Percentiles rank a stretch among this genome's conserved stretches.
Evolutionary conservation across 2,888 invertebrate genomes (phyloP).

Genomic region (Agrotis ipsilon): DNA sequence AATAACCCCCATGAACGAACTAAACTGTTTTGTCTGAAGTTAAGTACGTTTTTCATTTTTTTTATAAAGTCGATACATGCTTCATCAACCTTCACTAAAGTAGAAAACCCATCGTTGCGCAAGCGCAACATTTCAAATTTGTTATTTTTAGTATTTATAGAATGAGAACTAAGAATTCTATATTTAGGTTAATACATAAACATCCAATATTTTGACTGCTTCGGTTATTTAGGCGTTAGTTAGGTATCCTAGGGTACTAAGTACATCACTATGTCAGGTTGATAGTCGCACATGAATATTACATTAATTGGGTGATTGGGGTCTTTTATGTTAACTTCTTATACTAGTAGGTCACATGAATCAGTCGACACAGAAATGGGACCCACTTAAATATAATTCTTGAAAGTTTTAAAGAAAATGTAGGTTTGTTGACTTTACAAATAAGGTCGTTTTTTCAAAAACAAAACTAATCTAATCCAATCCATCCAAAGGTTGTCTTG

Average conservation of each 20-base stretch:
- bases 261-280: constrained; percentile 58
- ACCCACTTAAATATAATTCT: constrained; percentile 1
- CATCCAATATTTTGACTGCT: neutral
- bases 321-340: constrained; percentile 26
- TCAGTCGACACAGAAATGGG: neutral
- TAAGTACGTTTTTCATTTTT: too few relatives aligned
- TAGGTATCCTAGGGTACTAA: constrained; percentile 4
- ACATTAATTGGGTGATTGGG: constrained; percentile 45
- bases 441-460: too few relatives aligned
- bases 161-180: too few relatives aligned
- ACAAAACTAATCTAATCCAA: too few relatives aligned
- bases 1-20: too few relatives aligned
- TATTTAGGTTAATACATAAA: constrained; percentile 2
- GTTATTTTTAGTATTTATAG: too few relatives aligned
- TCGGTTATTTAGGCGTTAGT: neutral
- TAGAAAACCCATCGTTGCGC: too few relatives aligned
- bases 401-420: neutral
- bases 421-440: neutral
- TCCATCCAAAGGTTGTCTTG: too few relatives aligned
- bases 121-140: too few relatives aligned
- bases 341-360: constrained; percentile 17
- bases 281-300: constrained; percentile 67
- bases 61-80: too few relatives aligned
- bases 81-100: too few relatives aligned
- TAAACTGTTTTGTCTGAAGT: too few relatives aligned